These are phyloP conservation scores for Vulpes lagopus DNA, from an alignment of 2,113 vertebrate genomes.

Conservation along the genomic window DNA sequence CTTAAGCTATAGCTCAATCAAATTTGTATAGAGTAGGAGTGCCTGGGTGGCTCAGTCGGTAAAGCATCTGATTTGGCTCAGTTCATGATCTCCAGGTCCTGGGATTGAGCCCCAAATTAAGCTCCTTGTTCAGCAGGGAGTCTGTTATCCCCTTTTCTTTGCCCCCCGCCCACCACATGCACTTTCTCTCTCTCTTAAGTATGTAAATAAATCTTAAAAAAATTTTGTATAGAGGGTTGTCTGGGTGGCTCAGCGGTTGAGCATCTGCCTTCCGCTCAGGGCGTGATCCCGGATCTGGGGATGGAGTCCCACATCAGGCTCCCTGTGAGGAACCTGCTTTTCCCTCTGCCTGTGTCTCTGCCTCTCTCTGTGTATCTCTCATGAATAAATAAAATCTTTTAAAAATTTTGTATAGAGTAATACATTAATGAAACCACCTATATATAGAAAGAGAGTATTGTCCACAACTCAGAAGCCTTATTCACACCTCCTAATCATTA, in stretches of 20 bases:
- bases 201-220: background rate
- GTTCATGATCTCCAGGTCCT: background rate
- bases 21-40: background rate
- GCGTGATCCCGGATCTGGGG: too few species aligned
- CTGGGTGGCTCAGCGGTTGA: too few species aligned
- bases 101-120: background rate
- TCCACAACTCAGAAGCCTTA: background rate
- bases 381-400: background rate
- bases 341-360: too few species aligned
- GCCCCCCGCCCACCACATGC: background rate
- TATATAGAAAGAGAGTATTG: background rate
- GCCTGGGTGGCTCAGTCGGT: background rate
- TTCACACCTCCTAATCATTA: background rate
- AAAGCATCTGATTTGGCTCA: background rate
- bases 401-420: background rate
- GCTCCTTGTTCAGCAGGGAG: background rate
- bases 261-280: too few species aligned
- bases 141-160: background rate
- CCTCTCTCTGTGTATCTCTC: background rate
- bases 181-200: background rate
- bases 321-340: too few species aligned
- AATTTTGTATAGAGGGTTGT: background rate
- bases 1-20: background rate
- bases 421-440: background rate
- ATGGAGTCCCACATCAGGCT: too few species aligned